phyloP scores from a whole-genome alignment of 1,140 invertebrate genomes.

The Bombus impatiens region DNA sequence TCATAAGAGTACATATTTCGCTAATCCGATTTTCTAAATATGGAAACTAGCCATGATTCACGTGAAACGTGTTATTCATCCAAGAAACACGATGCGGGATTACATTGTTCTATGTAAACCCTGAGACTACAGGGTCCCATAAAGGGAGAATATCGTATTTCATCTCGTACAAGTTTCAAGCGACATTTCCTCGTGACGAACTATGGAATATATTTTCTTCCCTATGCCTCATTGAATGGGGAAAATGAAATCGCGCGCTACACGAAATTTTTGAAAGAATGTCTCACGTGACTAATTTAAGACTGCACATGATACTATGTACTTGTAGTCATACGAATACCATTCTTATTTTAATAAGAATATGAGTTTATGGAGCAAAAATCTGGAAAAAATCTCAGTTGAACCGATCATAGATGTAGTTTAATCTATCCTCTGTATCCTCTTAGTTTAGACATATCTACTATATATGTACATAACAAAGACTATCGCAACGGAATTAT shows the following conservation, averaged over 20 bases:
- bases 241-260: not conserved
- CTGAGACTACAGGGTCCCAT: conserved; percentile 13
- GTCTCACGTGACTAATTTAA: not conserved
- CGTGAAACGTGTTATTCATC: conserved; percentile 3
- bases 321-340: not conserved
- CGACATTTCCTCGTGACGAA: conserved; percentile 5
- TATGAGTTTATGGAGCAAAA: too few species aligned
- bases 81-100: conserved; percentile 38
- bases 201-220: not conserved
- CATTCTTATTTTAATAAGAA: too few species aligned
- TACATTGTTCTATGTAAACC: conserved; percentile 26
- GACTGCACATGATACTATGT: not conserved
- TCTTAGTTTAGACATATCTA: too few species aligned
- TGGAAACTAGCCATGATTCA: not conserved
- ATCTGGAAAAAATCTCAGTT: too few species aligned
- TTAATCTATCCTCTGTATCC: too few species aligned
- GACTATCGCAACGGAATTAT: too few species aligned
- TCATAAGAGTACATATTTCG: not conserved
- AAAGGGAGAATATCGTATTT: conserved; percentile 20
- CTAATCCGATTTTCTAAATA: not conserved
- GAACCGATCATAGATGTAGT: too few species aligned
- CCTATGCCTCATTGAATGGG: too few species aligned
- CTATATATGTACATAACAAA: too few species aligned
- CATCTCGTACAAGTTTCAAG: conserved; percentile 23
- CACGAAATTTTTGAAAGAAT: not conserved